Conservation (phyloP, 2,113 vertebrate species). For the Jaculus jaculus region DNA sequence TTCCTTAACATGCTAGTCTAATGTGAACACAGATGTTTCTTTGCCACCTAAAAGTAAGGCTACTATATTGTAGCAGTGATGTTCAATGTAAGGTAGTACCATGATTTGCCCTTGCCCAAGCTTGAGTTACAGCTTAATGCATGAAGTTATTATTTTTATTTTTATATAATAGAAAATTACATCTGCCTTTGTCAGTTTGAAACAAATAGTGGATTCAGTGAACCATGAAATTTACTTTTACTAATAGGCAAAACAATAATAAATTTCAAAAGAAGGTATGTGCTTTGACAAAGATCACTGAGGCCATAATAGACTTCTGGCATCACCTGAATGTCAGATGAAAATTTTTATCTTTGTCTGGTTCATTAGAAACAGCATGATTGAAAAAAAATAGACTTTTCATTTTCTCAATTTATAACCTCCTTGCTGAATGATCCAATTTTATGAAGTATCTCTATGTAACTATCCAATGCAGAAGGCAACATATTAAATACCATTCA, state of each 20-base stretch:
- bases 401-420: not conserved
- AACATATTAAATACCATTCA: not conserved
- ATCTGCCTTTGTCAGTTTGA: not conserved
- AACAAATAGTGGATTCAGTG: not conserved
- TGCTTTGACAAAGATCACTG: not conserved
- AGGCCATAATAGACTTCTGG: not conserved
- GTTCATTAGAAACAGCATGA: not conserved
- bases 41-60: not conserved
- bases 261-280: not conserved
- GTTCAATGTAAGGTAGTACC: not conserved
- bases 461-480: not conserved
- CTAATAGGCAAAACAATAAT: not conserved
- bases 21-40: not conserved
- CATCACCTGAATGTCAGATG: not conserved
- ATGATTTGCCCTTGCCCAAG: not conserved
- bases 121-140: not conserved
- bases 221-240: not conserved
- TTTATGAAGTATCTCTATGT: not conserved
- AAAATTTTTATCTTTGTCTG: not conserved
- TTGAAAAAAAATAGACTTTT: not conserved
- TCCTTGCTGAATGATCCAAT: not conserved
- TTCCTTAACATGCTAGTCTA: not conserved
- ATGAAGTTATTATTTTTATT: conserved; percentile 13
- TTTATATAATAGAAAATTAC: not conserved
- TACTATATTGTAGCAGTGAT: not conserved